A percentile compares a stretch with the other conserved stretches of the same genome.
Evolutionary conservation across 2,888 invertebrate species (phyloP).

Genomic region (Trachelus stipa): DNA sequence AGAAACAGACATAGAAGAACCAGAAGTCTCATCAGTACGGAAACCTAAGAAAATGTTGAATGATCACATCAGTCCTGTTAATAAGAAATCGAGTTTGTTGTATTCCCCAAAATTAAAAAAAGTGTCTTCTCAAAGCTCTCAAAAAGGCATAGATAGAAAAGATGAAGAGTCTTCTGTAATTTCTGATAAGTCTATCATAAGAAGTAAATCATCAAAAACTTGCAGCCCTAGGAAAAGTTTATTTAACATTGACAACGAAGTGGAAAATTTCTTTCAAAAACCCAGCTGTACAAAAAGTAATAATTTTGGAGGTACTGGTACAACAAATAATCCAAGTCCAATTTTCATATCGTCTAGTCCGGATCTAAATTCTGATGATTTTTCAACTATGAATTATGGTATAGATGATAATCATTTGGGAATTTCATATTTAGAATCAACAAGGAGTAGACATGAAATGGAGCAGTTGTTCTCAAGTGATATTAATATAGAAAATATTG

Average conservation of each 20-base stretch:
- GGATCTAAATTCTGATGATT: conserved; percentile 19
- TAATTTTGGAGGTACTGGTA: not conserved
- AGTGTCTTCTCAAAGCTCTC: not conserved
- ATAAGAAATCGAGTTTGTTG: not conserved
- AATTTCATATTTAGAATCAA: not conserved
- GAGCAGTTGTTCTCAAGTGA: not conserved
- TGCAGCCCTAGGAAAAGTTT: not conserved
- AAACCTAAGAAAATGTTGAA: not conserved
- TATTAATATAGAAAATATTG: not conserved
- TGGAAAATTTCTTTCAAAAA: not conserved
- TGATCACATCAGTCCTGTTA: not conserved
- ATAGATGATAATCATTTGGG: not conserved
- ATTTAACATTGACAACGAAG: not conserved
- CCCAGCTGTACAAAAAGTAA: not conserved
- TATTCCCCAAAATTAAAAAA: not conserved
- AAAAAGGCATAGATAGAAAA: not conserved
- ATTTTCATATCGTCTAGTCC: conserved; percentile 38
- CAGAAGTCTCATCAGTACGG: not conserved
- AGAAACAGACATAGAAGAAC: not conserved
- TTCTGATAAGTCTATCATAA: not conserved
- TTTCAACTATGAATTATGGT: not conserved
- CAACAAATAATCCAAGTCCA: conserved; percentile 25
- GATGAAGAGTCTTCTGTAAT: not conserved
- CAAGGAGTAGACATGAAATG: not conserved
- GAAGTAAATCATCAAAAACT: not conserved